These are phyloP conservation scores for Periplaneta americana DNA, from an alignment of 1,140 invertebrate species.

Conservation along the genomic window DNA sequence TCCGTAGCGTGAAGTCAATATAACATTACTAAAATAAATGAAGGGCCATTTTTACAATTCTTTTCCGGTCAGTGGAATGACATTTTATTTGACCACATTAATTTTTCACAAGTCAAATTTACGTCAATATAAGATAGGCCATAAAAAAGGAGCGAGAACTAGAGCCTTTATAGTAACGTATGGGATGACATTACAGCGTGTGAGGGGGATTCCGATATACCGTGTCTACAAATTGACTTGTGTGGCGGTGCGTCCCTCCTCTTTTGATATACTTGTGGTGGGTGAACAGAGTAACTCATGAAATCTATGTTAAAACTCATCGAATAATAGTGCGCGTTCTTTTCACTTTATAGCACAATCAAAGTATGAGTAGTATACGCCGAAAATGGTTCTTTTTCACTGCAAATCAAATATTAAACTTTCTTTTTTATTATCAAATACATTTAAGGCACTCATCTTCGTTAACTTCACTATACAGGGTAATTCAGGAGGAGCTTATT, in stretches of 20 bases:
- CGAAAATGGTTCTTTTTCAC: too few species aligned
- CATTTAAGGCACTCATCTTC: too few species aligned
- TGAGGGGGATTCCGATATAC: not conserved
- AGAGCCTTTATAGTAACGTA: not conserved
- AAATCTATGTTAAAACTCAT: too few species aligned
- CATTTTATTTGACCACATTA: not conserved
- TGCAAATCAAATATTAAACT: too few species aligned
- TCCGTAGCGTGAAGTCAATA: not conserved
- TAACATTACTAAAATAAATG: not conserved
- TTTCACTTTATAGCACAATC: too few species aligned
- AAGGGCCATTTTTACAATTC: not conserved
- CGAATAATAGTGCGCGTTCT: too few species aligned
- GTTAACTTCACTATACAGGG: too few species aligned
- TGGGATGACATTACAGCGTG: not conserved
- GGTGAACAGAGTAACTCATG: not conserved
- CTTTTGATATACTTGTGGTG: not conserved
- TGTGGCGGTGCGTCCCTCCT: not conserved
- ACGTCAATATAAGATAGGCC: not conserved
- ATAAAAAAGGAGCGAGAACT: not conserved
- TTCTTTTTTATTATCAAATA: too few species aligned
- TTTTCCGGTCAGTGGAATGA: not conserved
- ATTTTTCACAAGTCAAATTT: constrained; percentile 7
- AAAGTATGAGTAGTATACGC: too few species aligned
- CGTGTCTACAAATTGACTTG: not conserved
- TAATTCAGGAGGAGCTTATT: too few species aligned